Evolutionary conservation across 1,140 invertebrate genomes (phyloP).

Genomic region (Chelonus insularis): DNA sequence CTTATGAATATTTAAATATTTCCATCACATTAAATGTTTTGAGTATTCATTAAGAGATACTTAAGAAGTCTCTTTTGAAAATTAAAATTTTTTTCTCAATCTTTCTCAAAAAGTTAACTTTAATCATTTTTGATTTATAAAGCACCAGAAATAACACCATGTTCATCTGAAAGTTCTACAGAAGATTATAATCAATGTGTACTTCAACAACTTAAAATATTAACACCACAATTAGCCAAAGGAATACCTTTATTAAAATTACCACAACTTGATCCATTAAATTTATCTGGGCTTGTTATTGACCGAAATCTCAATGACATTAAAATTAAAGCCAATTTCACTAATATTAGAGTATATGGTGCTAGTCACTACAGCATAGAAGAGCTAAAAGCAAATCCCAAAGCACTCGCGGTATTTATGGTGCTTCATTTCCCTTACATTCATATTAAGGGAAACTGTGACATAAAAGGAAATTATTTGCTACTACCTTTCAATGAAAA

Average conservation of each 20-base stretch:
- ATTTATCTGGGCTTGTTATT: slow-evolving; percentile 65
- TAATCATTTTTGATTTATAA: slow-evolving; percentile 21
- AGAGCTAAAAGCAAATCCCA: slow-evolving; percentile 66
- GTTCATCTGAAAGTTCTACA: slow-evolving; percentile 35
- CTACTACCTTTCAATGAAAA: slow-evolving; percentile 68
- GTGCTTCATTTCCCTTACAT: slow-evolving; percentile 64
- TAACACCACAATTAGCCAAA: slow-evolving; percentile 63
- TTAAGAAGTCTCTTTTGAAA: too few species aligned
- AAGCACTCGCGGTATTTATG: slow-evolving; percentile 64
- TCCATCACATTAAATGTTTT: too few species aligned
- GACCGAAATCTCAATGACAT: slow-evolving; percentile 69
- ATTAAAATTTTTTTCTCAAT: too few species aligned
- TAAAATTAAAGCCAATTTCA: slow-evolving; percentile 68
- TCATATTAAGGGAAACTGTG: slow-evolving; percentile 67
- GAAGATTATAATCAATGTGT: slow-evolving; percentile 64
- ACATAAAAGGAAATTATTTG: slow-evolving; percentile 68
- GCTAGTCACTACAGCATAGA: slow-evolving; percentile 66
- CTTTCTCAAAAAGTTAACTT: too few species aligned
- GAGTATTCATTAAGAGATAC: too few species aligned
- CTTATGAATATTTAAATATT: too few species aligned
- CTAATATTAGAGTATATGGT: slow-evolving; percentile 67
- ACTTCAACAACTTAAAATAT: slow-evolving; percentile 60
- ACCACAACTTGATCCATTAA: slow-evolving; percentile 68
- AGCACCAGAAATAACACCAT: slow-evolving; percentile 50
- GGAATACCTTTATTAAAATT: slow-evolving; percentile 69